Base-by-base conservation (phyloP, 2,113 vertebrate genomes). In the Eudyptes chrysolophus region DNA sequence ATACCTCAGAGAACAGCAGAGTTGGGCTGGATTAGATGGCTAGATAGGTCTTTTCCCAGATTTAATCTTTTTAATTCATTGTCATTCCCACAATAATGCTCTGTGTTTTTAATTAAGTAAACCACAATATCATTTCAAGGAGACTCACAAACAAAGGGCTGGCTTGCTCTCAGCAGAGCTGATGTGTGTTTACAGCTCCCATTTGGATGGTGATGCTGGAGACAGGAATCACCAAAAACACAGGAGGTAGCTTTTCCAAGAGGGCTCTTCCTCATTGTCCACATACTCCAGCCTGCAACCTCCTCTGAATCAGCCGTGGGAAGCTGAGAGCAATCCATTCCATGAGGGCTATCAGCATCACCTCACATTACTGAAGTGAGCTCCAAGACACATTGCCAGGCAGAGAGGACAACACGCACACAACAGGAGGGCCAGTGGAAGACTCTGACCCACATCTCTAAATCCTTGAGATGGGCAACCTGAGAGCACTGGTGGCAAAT, bases 51-150 rank as follows among this genome's bases (percentile, higher is more conserved):
- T 86, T 90, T 54, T 27, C 93, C 79, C 80, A 89, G 89, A 94
- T 94, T 69, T 92, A 55, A 94, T 74, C 89, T 96, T 17, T 9
- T 42, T 65, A 65, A 77, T 95, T 89, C 86, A 34, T 54, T 54
- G 58, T 71, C 72, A 74, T 89, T 81, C 86, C 80, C 79, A 42
- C 87, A 76, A 76, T 11, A 44, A 90, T 0, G 32, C n/a, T 80
- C 44, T 25, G 24, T 70, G 81, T 11, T 81, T 90, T 97, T 96
- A 84, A 97, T 96, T 87, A 94, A 88, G 72, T 9, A 38, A 83
- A 57, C 20, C 94, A 65, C 91, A 89, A 58, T 18, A 62, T 81
- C 89, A 38, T 32, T 34, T 86, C 76, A 91, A 97, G 96, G 90
- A 94, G 88, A 83, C 1, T 0, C 18, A 42, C 0, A 25, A 79